Base-by-base conservation (phyloP, 2,888 invertebrate genomes). In the Pheosia tremula region DNA sequence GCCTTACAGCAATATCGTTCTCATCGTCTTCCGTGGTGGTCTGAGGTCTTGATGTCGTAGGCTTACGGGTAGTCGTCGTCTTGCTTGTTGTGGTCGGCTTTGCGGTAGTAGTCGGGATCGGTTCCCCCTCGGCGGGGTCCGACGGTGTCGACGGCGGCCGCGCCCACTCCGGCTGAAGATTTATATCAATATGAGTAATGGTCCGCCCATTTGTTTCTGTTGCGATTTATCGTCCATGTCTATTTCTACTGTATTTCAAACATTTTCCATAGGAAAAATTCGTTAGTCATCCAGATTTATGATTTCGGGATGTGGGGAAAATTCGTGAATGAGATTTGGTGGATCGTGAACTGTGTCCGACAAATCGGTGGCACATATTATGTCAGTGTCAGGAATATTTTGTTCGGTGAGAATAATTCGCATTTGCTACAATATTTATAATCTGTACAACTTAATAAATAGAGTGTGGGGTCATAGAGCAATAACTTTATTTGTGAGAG, bases 151-250 rank as follows among this genome's bases (percentile, higher is more conserved):
- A 96, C 63, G 97, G 97, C 13, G 97, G 97, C 66, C 95, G 94
- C 55, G 96, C 96, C 97, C 97, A 97, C 82, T 97, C 97, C 74
- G 97, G 97, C 97, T 97, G 79, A 52, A 88, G 80, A 78, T 78
- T 71, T 77, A 66, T 69, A 80, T 82, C 78, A 72, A 75, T 78
- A 80, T 82, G 79, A 83, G 72, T 81, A 77, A 83, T 80, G 77
- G 72, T 57, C 64, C 62, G 68, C 67, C 64, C 75, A 79, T 81
- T 84, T 81, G 77, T 79, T 69, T 74, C 70, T 66, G 68, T 61
- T 56, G 64, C 69, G 74, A 81, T 82, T 81, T 82, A 82, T 83
- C 70, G 75, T 72, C 61, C 69, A 66, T 71, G 71, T 73, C 69
- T 75, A 72, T 72, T 77, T 71, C 69, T 66, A 56, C 56, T 56